Evolutionary conservation across 2,888 invertebrate species (phyloP), one percentile per base, ranked within the genome.

Genomic region (Norana najaformis): DNA sequence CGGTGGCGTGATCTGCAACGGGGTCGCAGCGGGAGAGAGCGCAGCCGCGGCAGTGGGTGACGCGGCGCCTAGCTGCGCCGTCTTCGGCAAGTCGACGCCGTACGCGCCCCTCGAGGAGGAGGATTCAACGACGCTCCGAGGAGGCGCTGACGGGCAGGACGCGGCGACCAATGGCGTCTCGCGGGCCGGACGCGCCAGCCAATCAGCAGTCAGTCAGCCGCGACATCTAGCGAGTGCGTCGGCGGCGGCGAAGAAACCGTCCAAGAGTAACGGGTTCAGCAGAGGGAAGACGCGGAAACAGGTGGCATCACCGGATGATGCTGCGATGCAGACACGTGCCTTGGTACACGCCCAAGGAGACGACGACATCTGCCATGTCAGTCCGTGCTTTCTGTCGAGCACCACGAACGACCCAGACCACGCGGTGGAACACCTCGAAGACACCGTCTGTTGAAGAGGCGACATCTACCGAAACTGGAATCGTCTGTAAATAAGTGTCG

Each of bases 311-410:
- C 35, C 83, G 34, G 83, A 85, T 23, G 85, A 85, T 18, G 85
- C 85, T 20, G 35, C 85, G 85, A 85, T 85, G 85, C 85, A 85
- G 85, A 85, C 85, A n/a, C 85, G 85, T 85, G 85, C 85, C 85
- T 85, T 85, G 85, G 85, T 85, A 34, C 37, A 85, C 85, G 85
- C 35, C 85, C 36, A 85, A 35, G 85, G 37, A 20, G 85, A 85
- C 85, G 85, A 85, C 18, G 85, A 85, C 85, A 34, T 30, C 85
- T 35, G 85, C 23, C 85, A 85, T 5, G 85, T 23, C 36, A 85
- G 85, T 85, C 85, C 85, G 37, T 36, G 85, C 85, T 85, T 36
- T 23, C 36, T 37, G 85, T 36, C 85, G 3, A 35, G 35, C 1
- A 37, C 35, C 6, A 23, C 36, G 23, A 85, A 85, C 37, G 85